Percentiles rank a stretch among this genome's conserved stretches.
Evolutionary conservation across 2,113 vertebrate genomes (phyloP).

Genomic region (Balaenoptera acutorostrata): DNA sequence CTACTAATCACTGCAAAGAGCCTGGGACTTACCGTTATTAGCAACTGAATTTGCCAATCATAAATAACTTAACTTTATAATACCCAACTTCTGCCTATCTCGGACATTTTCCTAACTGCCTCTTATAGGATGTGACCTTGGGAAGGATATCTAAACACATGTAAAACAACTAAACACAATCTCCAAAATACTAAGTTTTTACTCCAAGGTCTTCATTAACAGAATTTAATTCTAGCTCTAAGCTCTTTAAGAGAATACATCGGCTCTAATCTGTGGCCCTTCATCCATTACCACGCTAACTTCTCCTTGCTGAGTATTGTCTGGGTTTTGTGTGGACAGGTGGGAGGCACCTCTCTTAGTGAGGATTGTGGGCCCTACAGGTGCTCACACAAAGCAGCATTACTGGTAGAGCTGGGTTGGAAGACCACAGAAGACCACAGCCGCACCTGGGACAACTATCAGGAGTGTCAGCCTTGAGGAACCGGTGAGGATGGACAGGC

Average conservation of each 20-base stretch:
- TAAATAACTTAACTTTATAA: neutral
- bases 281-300: neutral
- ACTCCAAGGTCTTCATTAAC: neutral
- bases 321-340: neutral
- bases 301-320: neutral
- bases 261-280: neutral
- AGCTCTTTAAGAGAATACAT: neutral
- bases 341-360: no score
- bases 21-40: neutral
- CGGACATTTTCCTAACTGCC: neutral
- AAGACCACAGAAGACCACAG: neutral
- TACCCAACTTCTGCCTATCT: neutral
- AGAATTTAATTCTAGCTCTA: neutral
- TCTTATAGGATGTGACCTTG: neutral
- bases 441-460: neutral
- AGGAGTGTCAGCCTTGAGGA: neutral
- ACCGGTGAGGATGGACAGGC: neutral
- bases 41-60: neutral
- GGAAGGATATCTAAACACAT: neutral
- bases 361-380: neutral
- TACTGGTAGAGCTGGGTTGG: no score
- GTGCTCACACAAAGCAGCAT: neutral
- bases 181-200: neutral
- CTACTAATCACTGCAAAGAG: neutral
- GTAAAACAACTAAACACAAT: neutral